Evolutionary conservation across 2,797 vertebrate genomes (phyloP).

Genomic region (Melopsittacus undulatus): DNA sequence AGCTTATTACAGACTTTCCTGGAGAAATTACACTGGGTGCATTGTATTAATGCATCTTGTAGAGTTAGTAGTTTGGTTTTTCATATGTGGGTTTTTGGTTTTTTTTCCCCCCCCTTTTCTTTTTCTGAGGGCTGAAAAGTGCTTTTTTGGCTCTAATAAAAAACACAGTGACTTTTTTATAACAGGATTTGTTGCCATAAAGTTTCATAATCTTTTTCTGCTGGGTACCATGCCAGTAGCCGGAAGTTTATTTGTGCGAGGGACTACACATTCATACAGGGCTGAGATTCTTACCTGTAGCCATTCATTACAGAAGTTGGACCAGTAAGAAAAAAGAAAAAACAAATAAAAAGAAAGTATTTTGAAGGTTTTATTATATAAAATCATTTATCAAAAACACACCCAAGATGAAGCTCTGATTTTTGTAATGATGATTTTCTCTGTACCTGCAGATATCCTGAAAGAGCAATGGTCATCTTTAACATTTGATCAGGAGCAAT

Average conservation of each 20-base stretch:
- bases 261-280: not conserved
- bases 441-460: not conserved
- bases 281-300: not conserved
- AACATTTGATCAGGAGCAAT: not conserved
- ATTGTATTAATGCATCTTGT: not conserved
- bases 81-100: not conserved
- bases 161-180: conserved; percentile 46
- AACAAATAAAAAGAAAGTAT: too few relatives aligned
- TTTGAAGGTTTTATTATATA: not conserved
- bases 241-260: not conserved
- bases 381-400: not conserved
- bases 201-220: conserved; percentile 52
- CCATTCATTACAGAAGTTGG: not conserved
- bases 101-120: not conserved
- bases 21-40: conserved; percentile 20
- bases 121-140: conserved; percentile 44
- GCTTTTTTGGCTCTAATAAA: conserved; percentile 63
- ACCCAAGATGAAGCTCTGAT: not conserved
- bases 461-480: not conserved
- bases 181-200: conserved; percentile 52
- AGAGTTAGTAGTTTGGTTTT: not conserved
- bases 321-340: not conserved
- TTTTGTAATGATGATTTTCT: not conserved
- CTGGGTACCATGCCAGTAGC: not conserved
- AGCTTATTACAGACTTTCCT: conserved; percentile 14